Conservation (phyloP, 1,140 invertebrate genomes). For the Eubasilissa regina region DNA sequence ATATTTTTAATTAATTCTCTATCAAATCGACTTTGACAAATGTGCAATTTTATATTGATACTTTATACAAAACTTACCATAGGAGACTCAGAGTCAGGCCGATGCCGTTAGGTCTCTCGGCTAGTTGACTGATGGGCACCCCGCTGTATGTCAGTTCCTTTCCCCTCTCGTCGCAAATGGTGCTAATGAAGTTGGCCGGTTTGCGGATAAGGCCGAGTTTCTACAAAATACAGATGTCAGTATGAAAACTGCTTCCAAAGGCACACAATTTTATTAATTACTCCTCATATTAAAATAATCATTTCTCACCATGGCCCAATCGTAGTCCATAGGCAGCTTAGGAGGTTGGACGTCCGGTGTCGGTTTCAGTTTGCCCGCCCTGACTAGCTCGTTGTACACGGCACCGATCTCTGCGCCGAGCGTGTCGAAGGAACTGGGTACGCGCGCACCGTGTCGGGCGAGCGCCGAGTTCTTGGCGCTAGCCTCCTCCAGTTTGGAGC, state of each 20-base stretch:
- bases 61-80: constrained; percentile 78
- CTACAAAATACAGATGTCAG: constrained; percentile 67
- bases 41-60: too few relatives aligned
- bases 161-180: constrained; percentile 98
- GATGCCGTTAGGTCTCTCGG: constrained; percentile 93
- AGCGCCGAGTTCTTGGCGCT: constrained; percentile 93
- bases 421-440: constrained; percentile 95
- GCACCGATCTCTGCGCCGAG: constrained; percentile 83
- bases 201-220: constrained; percentile 98
- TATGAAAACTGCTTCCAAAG: too few relatives aligned
- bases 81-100: constrained; percentile 97
- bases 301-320: constrained; percentile 89
- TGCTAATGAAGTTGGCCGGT: constrained; percentile 99
- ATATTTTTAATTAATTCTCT: too few relatives aligned
- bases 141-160: constrained; percentile 98
- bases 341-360: constrained; percentile 95
- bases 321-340: constrained; percentile 99
- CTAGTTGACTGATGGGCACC: constrained; percentile 96
- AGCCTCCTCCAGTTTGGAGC: constrained; percentile 96
- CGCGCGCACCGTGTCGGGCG: constrained; percentile 86
- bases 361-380: constrained; percentile 87
- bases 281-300: background rate
- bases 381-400: constrained; percentile 87
- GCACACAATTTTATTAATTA: background rate
- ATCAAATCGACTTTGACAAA: too few relatives aligned